These are phyloP conservation scores for Brachionus rubens DNA, from an alignment of 1,140 invertebrate species.

Conservation along the genomic window DNA sequence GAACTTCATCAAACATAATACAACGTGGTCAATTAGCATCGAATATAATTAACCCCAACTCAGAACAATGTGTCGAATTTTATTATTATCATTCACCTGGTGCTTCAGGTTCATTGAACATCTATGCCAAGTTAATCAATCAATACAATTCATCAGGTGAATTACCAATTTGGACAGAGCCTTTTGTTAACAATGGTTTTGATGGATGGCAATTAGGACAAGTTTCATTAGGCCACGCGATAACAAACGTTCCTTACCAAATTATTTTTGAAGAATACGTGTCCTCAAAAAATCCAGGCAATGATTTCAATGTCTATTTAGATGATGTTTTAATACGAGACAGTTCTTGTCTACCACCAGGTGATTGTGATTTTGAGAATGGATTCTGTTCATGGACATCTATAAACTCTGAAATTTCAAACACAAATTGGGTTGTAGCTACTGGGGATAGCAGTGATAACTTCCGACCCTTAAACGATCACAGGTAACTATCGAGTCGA, in stretches of 20 bases:
- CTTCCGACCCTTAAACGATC: constrained; percentile 3
- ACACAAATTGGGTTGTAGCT: not conserved
- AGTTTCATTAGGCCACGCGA: not conserved
- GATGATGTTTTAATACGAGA: constrained; percentile 44
- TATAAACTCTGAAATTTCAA: not conserved
- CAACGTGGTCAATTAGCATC: not conserved
- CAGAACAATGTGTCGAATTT: constrained; percentile 45
- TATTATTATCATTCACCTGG: constrained; percentile 22
- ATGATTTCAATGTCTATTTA: not conserved
- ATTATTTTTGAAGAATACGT: constrained; percentile 43
- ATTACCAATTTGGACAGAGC: constrained; percentile 2
- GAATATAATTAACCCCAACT: not conserved
- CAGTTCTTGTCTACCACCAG: constrained; percentile 34
- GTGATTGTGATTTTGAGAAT: constrained; percentile 53
- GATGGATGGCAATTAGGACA: constrained; percentile 33
- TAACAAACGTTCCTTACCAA: constrained; percentile 18
- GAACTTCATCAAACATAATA: constrained; percentile 28
- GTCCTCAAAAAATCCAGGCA: not conserved
- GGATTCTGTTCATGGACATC: constrained; percentile 43
- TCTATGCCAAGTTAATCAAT: not conserved
- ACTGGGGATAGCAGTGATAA: constrained; percentile 6
- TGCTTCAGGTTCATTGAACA: constrained; percentile 16
- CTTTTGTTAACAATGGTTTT: not conserved
- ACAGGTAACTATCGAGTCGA: not conserved
- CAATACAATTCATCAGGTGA: not conserved